phyloP scores from a whole-genome alignment of 2,888 invertebrate species.

The Automeris io region DNA sequence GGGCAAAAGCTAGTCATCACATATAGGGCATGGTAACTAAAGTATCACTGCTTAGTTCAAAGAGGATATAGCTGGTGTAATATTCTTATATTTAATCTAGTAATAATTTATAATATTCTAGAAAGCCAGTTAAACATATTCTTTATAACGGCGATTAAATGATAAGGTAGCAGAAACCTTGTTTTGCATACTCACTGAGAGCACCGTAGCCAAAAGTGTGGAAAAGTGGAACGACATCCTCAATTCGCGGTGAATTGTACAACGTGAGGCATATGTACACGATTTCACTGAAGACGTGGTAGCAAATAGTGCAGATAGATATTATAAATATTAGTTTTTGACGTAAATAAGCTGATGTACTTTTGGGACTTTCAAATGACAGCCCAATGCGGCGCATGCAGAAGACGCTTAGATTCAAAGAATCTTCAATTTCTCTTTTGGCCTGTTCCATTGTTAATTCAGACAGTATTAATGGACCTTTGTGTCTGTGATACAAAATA shows the following conservation, averaged over 20 bases:
- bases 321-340: slow-evolving; percentile 47
- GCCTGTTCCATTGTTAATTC: slow-evolving; percentile 36
- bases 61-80: too few relatives aligned
- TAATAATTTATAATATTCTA: too few relatives aligned
- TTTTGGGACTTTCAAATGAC: slow-evolving; percentile 41
- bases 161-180: neutral
- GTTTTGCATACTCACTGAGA: slow-evolving; percentile 48
- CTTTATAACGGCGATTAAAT: slow-evolving; percentile 2
- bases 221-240: slow-evolving; percentile 65
- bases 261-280: slow-evolving; percentile 55
- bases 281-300: slow-evolving; percentile 64
- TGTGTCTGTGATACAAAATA: slow-evolving; percentile 15
- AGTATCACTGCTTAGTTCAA: too few relatives aligned
- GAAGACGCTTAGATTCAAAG: slow-evolving; percentile 45
- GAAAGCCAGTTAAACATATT: neutral
- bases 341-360: slow-evolving; percentile 25
- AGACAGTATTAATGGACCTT: slow-evolving; percentile 36
- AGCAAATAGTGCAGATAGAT: slow-evolving; percentile 49
- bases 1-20: too few relatives aligned
- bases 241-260: slow-evolving; percentile 57
- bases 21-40: too few relatives aligned
- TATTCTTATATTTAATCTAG: too few relatives aligned
- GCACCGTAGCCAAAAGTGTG: slow-evolving; percentile 66
- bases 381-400: slow-evolving; percentile 57
- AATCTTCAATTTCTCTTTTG: slow-evolving; percentile 50